Evolutionary conservation across 1,140 invertebrate species (phyloP), one percentile per base, ranked within the genome.

Genomic region (Aphelenchoides avenae): DNA sequence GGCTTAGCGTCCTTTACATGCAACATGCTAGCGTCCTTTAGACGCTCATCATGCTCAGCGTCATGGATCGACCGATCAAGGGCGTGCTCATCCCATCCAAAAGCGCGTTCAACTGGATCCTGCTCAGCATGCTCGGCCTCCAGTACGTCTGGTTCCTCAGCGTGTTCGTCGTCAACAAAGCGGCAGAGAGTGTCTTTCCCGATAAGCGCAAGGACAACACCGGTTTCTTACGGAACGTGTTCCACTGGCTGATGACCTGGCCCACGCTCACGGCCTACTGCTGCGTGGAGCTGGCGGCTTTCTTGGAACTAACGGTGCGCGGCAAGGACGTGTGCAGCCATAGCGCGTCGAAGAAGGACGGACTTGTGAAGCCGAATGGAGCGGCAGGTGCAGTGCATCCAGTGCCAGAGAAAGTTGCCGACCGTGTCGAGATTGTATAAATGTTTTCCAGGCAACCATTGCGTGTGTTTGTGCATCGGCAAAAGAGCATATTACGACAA

Each of bases 301-400:
- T 69, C 40, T 40, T 57, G 30, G 66, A 69, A 44, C 60, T 68
- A 6, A 64, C 61, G 22, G 42, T 69, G 31, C 47, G 67, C 13
- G 66, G 67, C 31, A 69, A 69, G 51, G 39, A 52, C 5, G 66
- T 70, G 18, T 69, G 66, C 49, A 67, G 55, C 30, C 66, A 69
- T 49, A 52, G 43, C 15, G 61, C 66, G 0, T 66, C 61, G 24
- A 69, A 69, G 62, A 69, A 69, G 43, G 65, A 67, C 34, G 67
- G 67, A 46, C 40, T 67, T 2, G 52, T 64, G 27, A 2, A n/a
- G 24, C 33, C 33, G 24, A n/a, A 13, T 15, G 30, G 20, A 6
- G 20, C 13, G 3, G 9, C 20, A n/a, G n/a, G n/a, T 3, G 9
- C 20, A 5, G 42, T 20, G 1, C 42, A 13, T 44, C 2, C 9